A percentile compares a stretch with the other conserved stretches of the same genome.
These are phyloP conservation scores for Hemiprocne comata DNA, from an alignment of 2,113 vertebrate species.

Conservation along the genomic window DNA sequence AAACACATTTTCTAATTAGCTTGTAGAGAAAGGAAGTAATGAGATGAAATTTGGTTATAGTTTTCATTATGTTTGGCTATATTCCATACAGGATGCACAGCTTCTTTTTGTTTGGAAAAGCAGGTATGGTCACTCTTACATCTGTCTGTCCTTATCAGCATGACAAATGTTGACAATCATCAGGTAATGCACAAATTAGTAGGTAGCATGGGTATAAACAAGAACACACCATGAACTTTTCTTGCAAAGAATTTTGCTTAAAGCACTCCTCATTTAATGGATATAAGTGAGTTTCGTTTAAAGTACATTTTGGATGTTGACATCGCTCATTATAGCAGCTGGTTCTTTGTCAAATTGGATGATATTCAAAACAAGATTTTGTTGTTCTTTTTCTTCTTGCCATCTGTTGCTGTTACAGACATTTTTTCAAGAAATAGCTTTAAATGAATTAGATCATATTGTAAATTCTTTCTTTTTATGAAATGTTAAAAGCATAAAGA, in stretches of 20 bases:
- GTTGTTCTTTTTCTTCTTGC: conserved; percentile 55
- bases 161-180: not conserved
- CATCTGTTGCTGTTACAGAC: conserved; percentile 38
- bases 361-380: conserved; percentile 39
- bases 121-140: not conserved
- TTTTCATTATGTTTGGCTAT: not conserved
- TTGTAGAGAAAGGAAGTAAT: not conserved
- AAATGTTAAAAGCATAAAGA: conserved; percentile 10
- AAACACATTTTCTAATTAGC: not conserved
- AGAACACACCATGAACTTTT: not conserved
- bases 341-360: conserved; percentile 43
- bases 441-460: conserved; percentile 38
- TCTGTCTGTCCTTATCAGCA: not conserved
- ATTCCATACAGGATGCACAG: not conserved
- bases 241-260: not conserved
- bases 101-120: not conserved
- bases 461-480: not conserved
- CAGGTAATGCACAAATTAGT: not conserved
- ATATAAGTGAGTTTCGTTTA: not conserved
- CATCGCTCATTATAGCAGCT: conserved; percentile 17
- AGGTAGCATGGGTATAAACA: not conserved
- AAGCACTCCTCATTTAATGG: not conserved
- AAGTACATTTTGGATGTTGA: conserved; percentile 16
- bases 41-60: not conserved
- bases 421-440: conserved; percentile 20